Conservation (phyloP, 2,888 invertebrate species). For the Stenchaetothrips biformis region DNA sequence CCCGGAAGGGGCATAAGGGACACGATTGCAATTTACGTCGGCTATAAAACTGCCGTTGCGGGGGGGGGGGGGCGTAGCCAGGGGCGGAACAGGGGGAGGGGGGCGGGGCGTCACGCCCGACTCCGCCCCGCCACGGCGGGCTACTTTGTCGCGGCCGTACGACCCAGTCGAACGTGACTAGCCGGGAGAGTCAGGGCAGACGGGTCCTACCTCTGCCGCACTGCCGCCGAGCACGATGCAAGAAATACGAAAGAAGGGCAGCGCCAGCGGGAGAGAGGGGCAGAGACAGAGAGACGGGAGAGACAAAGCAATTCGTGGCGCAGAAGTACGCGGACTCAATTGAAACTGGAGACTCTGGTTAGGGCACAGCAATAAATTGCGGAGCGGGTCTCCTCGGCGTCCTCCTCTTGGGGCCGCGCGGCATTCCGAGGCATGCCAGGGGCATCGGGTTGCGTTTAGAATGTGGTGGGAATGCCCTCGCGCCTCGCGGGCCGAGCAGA, state of each 20-base stretch:
- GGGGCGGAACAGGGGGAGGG: too few relatives aligned
- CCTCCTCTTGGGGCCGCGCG: not conserved
- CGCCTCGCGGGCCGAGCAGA: too few relatives aligned
- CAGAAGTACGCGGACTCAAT: conserved; percentile 10
- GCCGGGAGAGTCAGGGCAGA: not conserved
- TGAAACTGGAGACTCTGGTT: not conserved
- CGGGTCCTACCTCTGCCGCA: not conserved
- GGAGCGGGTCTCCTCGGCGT: not conserved
- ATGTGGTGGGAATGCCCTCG: too few relatives aligned
- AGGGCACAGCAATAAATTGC: not conserved
- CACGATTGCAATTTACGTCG: conserved; percentile 19
- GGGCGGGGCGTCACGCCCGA: not conserved
- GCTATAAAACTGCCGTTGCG: conserved; percentile 14
- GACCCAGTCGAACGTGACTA: not conserved
- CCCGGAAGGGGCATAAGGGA: not conserved
- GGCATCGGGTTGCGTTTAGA: not conserved
- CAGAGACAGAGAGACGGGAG: conserved; percentile 29
- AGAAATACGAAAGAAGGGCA: not conserved
- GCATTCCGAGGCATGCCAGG: too few relatives aligned
- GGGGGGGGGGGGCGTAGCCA: not conserved
- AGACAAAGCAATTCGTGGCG: conserved; percentile 28
- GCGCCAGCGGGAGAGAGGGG: not conserved
- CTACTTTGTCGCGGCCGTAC: not conserved
- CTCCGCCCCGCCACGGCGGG: not conserved
- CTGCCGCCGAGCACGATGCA: not conserved